Conservation (phyloP, 2,797 vertebrate species). For the Miichthys miiuy region DNA sequence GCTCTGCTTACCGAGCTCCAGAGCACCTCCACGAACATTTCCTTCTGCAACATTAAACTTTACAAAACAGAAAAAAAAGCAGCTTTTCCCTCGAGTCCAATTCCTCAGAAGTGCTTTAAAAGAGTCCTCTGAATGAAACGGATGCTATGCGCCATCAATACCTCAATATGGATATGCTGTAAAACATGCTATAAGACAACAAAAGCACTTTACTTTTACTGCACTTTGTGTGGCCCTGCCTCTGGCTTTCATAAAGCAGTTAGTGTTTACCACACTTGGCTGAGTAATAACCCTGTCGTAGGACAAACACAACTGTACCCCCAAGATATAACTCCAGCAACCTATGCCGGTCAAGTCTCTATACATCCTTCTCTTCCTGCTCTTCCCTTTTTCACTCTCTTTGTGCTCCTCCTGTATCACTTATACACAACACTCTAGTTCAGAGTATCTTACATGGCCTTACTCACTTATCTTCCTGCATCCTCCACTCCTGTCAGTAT, state of each 20-base stretch:
- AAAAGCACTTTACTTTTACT: conserved; percentile 76
- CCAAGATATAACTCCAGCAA: conserved; percentile 72
- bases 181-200: conserved; percentile 73
- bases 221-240: conserved; percentile 75
- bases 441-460: conserved; percentile 32
- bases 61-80: conserved; percentile 43
- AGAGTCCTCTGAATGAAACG: conserved; percentile 60
- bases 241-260: conserved; percentile 80
- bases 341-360: conserved; percentile 54
- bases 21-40: conserved; percentile 19
- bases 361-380: conserved; percentile 28
- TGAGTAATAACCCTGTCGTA: conserved; percentile 78
- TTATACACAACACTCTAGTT: conserved; percentile 36
- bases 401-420: conserved; percentile 35
- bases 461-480: conserved; percentile 38
- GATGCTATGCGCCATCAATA: conserved; percentile 68
- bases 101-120: conserved; percentile 59
- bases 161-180: conserved; percentile 70
- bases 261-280: conserved; percentile 79
- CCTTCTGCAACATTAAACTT: conserved; percentile 62
- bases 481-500: conserved; percentile 40
- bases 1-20: conserved; percentile 33
- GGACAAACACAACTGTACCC: conserved; percentile 75
- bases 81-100: conserved; percentile 52
- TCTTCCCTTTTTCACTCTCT: conserved; percentile 21